These are phyloP conservation scores for Oceanodroma leucorhoa DNA, from an alignment of 2,797 vertebrate species.

Conservation along the genomic window DNA sequence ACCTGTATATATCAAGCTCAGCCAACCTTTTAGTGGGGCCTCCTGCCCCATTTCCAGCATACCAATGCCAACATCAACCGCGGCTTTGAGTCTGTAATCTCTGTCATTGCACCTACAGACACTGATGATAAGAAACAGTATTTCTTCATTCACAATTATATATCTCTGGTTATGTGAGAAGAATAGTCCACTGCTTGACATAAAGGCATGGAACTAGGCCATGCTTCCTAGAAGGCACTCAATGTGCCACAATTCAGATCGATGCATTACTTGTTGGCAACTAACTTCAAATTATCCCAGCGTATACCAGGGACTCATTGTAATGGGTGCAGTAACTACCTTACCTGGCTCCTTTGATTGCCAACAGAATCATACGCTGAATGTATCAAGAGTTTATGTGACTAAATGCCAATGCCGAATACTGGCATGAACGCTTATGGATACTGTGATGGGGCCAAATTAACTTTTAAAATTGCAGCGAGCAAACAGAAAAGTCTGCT, in stretches of 20 bases:
- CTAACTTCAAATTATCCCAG: background rate
- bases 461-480: background rate
- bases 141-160: background rate
- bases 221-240: background rate
- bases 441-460: background rate
- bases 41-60: background rate
- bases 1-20: background rate
- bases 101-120: background rate
- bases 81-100: background rate
- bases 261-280: background rate
- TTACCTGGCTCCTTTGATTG: background rate
- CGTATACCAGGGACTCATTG: background rate
- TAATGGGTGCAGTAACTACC: background rate
- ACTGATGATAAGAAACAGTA: background rate
- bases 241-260: background rate
- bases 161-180: background rate
- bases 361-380: background rate
- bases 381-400: background rate
- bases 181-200: background rate
- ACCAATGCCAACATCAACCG: background rate
- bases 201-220: background rate
- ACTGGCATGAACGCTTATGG: background rate
- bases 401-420: background rate
- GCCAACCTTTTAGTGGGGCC: background rate
- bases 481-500: background rate